Evolutionary conservation across 2,888 invertebrate species (phyloP).

Genomic region (Luperina testacea): DNA sequence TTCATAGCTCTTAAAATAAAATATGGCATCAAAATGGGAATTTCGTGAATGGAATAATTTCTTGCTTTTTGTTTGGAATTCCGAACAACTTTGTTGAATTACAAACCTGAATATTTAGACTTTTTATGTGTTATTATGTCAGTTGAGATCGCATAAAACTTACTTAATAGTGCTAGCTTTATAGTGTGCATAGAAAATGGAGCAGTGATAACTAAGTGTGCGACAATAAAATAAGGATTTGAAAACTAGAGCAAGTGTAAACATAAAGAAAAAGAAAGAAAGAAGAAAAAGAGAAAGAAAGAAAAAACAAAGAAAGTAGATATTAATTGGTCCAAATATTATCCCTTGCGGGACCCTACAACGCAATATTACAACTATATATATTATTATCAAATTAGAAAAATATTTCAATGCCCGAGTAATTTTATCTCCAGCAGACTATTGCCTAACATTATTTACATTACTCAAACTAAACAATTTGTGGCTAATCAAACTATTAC

Average conservation of each 20-base stretch:
- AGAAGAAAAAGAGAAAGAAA: too few species aligned
- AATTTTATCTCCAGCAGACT: constrained; percentile 20
- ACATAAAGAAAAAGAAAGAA: too few species aligned
- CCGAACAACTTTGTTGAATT: constrained; percentile 9
- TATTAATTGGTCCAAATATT: not conserved
- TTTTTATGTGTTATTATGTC: not conserved
- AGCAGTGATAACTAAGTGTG: constrained; percentile 2
- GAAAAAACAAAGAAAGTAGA: not conserved
- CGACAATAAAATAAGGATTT: constrained; percentile 1
- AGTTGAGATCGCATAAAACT: not conserved
- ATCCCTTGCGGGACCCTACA: not conserved
- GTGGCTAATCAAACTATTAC: constrained; percentile 56
- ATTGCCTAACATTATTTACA: constrained; percentile 32
- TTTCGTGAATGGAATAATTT: constrained; percentile 35
- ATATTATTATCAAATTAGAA: not conserved
- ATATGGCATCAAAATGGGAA: constrained; percentile 12
- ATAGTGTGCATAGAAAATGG: not conserved
- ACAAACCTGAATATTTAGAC: constrained; percentile 3
- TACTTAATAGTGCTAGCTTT: constrained; percentile 20
- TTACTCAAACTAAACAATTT: constrained; percentile 37
- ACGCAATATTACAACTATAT: not conserved
- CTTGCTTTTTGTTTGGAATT: not conserved
- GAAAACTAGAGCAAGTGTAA: constrained; percentile 4
- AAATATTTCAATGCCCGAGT: constrained; percentile 15
- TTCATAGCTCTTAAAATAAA: constrained; percentile 39